phyloP scores from a whole-genome alignment of 2,888 invertebrate species.

The Diarsia mendica region DNA sequence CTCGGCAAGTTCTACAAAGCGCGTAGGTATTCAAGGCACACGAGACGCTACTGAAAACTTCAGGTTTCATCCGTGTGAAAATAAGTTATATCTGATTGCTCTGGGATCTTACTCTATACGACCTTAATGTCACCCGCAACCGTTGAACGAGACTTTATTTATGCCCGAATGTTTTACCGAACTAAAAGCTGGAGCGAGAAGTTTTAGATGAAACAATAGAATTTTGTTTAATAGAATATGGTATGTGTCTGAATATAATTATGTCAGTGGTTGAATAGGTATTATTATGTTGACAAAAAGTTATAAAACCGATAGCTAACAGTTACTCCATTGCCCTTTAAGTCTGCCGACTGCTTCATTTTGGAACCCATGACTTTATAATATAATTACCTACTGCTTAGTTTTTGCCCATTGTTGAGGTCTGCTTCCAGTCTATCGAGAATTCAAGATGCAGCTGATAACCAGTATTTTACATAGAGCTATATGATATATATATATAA shows the following conservation, averaged over 20 bases:
- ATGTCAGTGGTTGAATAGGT: neutral
- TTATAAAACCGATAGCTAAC: neutral
- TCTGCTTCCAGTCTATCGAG: neutral
- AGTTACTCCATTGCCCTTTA: neutral
- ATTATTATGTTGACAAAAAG: neutral
- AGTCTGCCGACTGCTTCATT: neutral
- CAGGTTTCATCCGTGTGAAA: too few species aligned
- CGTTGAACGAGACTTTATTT: slow-evolving; percentile 61
- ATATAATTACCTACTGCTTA: neutral
- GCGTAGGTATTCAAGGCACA: too few species aligned
- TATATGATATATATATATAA: too few species aligned
- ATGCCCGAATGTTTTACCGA: slow-evolving; percentile 50
- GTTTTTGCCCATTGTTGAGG: neutral
- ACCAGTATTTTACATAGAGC: neutral
- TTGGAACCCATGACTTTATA: neutral
- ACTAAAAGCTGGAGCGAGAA: slow-evolving; percentile 30
- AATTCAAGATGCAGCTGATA: neutral
- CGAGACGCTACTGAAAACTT: too few species aligned
- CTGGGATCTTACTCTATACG: too few species aligned
- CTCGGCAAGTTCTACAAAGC: too few species aligned
- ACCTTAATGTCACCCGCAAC: slow-evolving; percentile 62
- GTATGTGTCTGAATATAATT: neutral
- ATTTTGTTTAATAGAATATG: neutral
- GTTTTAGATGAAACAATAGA: slow-evolving; percentile 30
- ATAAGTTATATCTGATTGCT: too few species aligned